Evolutionary conservation across 2,113 vertebrate genomes (phyloP).

Genomic region (Rhinoderma darwinii): DNA sequence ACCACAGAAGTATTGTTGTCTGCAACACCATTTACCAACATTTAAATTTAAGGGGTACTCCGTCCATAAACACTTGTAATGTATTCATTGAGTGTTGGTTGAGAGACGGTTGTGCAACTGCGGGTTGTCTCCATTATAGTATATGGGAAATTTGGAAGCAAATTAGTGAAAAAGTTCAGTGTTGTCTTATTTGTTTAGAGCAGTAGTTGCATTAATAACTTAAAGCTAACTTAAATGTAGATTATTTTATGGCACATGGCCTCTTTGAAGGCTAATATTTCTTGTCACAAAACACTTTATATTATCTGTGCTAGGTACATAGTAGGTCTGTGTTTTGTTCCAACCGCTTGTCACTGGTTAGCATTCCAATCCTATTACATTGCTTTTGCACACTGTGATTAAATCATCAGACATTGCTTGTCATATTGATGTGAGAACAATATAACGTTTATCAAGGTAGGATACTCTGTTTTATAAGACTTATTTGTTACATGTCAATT

Average conservation of each 20-base stretch:
- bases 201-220: too few species aligned
- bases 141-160: too few species aligned
- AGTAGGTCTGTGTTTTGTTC: conserved; percentile 68
- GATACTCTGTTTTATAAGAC: neutral
- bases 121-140: too few species aligned
- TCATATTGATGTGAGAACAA: conserved; percentile 24
- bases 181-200: too few species aligned
- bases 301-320: conserved; percentile 63
- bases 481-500: neutral
- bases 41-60: too few species aligned
- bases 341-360: conserved; percentile 67
- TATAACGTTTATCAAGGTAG: neutral
- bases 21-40: too few species aligned
- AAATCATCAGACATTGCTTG: conserved; percentile 22
- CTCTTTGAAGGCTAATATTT: conserved; percentile 42
- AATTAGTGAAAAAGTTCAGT: too few species aligned
- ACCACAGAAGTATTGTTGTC: too few species aligned
- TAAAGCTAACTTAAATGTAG: neutral
- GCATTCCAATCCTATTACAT: conserved; percentile 69
- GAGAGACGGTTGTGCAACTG: too few species aligned
- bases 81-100: too few species aligned
- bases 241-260: neutral
- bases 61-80: too few species aligned
- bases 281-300: conserved; percentile 71
- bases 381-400: conserved; percentile 22